Percentiles rank a stretch among this genome's conserved stretches.
Evolutionary conservation across 2,797 vertebrate genomes (phyloP).

Genomic region (Notoglanidium macrostoma): DNA sequence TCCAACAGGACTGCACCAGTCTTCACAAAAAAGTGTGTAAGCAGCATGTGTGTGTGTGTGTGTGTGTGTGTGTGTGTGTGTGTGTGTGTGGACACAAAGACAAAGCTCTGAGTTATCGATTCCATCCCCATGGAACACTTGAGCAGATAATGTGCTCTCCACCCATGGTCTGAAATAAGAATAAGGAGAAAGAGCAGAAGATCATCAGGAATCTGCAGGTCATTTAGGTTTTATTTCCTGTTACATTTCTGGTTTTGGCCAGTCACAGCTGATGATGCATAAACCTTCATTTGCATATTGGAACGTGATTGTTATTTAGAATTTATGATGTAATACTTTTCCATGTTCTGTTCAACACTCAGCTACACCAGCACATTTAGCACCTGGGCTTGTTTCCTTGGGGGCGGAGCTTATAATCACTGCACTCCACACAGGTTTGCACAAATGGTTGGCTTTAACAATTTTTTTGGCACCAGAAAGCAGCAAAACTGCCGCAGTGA

Average conservation of each 20-base stretch:
- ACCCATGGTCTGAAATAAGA: not conserved
- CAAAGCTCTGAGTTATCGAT: conserved; percentile 35
- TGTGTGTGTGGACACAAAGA: conserved; percentile 1
- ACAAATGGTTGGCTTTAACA: too few relatives aligned
- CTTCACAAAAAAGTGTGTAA: conserved; percentile 15
- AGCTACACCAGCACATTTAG: not conserved
- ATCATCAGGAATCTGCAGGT: not conserved
- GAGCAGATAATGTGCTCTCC: conserved; percentile 36
- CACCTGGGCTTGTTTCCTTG: not conserved
- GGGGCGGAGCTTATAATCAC: not conserved
- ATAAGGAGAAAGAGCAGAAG: not conserved
- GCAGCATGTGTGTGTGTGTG: not conserved
- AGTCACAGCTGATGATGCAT: not conserved
- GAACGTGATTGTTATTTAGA: not conserved
- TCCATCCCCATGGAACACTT: conserved; percentile 30
- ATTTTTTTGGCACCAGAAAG: too few relatives aligned
- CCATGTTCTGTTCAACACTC: not conserved
- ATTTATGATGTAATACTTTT: not conserved
- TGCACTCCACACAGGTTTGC: too few relatives aligned
- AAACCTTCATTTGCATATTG: not conserved
- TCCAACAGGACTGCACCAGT: conserved; percentile 13
- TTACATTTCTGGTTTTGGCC: not conserved
- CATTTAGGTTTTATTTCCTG: not conserved
- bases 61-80: not conserved
- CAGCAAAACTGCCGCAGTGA: too few relatives aligned